phyloP scores from a whole-genome alignment of 2,113 vertebrate genomes.

The Scolopax mira region DNA sequence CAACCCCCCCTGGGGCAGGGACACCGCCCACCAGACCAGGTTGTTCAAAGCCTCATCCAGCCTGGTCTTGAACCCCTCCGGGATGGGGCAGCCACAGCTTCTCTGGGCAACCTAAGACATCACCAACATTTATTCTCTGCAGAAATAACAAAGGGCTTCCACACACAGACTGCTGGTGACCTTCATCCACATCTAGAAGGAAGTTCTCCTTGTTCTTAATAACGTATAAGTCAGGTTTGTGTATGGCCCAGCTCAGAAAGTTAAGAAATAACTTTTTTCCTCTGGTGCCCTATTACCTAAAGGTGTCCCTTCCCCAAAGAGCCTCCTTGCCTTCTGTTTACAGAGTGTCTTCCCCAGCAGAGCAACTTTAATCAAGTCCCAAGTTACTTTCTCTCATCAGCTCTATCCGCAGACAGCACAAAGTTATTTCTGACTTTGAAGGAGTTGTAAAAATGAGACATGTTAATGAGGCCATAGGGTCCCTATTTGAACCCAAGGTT shows the following conservation, averaged over 20 bases:
- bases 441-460: not conserved
- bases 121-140: not conserved
- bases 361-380: conserved; percentile 22
- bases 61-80: too few species aligned
- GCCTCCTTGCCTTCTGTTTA: conserved; percentile 16
- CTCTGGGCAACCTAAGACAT: not conserved
- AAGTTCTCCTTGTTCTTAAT: not conserved
- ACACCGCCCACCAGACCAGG: too few species aligned
- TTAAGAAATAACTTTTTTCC: not conserved
- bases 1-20: too few species aligned
- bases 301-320: not conserved
- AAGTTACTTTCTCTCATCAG: conserved; percentile 28
- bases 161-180: not conserved
- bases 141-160: not conserved
- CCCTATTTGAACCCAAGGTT: not conserved
- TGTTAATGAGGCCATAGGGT: conserved; percentile 49
- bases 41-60: too few species aligned
- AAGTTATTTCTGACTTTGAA: not conserved
- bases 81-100: too few species aligned
- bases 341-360: not conserved
- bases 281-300: conserved; percentile 36
- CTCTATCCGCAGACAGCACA: not conserved
- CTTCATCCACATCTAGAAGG: not conserved
- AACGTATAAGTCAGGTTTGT: not conserved
- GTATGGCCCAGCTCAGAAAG: not conserved